These are phyloP conservation scores for Oceanodroma tethys DNA, from an alignment of 2,113 vertebrate species.

Conservation along the genomic window DNA sequence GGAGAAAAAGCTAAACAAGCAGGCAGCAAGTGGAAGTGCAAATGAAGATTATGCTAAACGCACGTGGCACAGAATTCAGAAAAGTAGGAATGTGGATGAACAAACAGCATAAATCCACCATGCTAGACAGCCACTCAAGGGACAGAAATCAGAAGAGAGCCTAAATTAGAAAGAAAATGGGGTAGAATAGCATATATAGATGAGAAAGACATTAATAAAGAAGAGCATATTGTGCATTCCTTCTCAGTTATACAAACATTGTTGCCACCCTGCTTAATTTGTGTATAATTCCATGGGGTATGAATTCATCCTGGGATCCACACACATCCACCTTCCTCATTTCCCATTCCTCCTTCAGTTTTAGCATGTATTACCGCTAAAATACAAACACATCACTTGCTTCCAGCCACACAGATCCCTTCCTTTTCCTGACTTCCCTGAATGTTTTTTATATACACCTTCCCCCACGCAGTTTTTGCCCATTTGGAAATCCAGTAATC, in stretches of 20 bases:
- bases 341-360: not conserved
- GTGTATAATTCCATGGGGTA: not conserved
- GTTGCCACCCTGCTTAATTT: not conserved
- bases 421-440: not conserved
- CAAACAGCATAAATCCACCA: slow-evolving; percentile 35
- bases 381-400: not conserved
- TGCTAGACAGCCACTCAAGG: not conserved
- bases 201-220: not conserved
- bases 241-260: not conserved
- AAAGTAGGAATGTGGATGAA: not conserved
- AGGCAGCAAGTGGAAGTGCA: not conserved
- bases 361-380: not conserved
- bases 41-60: slow-evolving; percentile 22
- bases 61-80: not conserved
- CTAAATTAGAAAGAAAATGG: not conserved
- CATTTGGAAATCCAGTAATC: not conserved
- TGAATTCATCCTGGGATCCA: not conserved
- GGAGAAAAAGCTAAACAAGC: not conserved
- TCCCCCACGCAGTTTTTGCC: not conserved
- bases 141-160: not conserved
- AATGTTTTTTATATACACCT: not conserved
- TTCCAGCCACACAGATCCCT: not conserved
- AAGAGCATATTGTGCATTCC: not conserved
- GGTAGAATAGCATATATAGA: not conserved
- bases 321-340: not conserved